A percentile compares a stretch with the other conserved stretches of the same genome.
Evolutionary conservation across 2,113 vertebrate genomes (phyloP).

Genomic region (Strix uralensis): DNA sequence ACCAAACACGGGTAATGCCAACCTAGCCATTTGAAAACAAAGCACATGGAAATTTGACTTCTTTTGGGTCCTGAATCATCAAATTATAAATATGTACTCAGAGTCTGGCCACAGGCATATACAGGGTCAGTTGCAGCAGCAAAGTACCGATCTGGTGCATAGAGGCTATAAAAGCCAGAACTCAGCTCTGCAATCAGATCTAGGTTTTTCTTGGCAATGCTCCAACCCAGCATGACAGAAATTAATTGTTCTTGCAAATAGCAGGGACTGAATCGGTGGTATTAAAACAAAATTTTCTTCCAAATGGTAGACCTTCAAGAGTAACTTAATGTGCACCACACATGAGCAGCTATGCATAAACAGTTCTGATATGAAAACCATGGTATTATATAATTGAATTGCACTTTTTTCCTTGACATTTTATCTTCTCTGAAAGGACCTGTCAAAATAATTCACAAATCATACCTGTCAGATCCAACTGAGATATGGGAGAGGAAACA

Average conservation of each 20-base stretch:
- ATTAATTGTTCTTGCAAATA: not conserved
- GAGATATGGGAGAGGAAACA: not conserved
- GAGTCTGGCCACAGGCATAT: not conserved
- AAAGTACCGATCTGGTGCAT: not conserved
- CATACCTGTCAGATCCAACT: not conserved
- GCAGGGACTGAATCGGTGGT: not conserved
- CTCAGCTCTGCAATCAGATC: not conserved
- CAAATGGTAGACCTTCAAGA: not conserved
- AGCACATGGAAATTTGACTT: not conserved
- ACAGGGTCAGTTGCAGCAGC: not conserved
- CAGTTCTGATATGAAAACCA: not conserved
- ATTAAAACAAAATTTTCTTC: not conserved
- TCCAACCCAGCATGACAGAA: not conserved
- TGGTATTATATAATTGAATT: not conserved
- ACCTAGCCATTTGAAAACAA: not conserved
- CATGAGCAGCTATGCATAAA: not conserved
- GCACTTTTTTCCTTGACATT: not conserved
- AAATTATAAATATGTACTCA: rapidly evolving
- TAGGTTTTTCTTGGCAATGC: not conserved
- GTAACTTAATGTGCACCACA: rapidly evolving
- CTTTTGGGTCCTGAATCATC: not conserved
- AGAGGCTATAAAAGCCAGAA: not conserved
- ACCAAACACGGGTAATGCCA: not conserved
- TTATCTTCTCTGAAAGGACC: not conserved
- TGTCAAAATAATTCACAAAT: not conserved